Evolutionary conservation across 2,113 vertebrate genomes (phyloP).

Genomic region (Lepus europaeus): DNA sequence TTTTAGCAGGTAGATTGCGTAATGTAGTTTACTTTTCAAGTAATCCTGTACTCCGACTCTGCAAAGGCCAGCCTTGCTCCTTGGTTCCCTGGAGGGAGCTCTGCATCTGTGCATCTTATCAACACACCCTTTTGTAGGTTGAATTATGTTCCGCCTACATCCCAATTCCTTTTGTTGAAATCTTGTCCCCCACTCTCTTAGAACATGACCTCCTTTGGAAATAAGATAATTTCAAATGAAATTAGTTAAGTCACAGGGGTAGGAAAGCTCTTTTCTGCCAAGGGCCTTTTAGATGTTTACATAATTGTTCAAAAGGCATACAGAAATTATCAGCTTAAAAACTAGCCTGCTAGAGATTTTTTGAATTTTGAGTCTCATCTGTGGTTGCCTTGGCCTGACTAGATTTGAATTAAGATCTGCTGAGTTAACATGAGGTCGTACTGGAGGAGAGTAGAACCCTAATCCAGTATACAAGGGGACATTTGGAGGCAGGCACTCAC

Average conservation of each 20-base stretch:
- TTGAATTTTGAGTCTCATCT: no score
- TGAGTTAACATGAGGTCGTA: neutral
- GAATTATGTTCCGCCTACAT: no score
- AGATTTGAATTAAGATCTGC: no score
- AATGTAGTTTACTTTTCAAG: neutral
- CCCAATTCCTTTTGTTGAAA: neutral
- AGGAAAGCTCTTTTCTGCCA: no score
- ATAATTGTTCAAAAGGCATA: no score
- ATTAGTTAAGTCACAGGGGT: neutral
- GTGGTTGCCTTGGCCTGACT: no score
- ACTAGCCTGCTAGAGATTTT: no score
- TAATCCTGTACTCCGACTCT: neutral
- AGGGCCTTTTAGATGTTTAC: no score
- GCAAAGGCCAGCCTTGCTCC: neutral
- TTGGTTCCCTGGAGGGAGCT: neutral
- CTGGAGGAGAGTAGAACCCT: neutral
- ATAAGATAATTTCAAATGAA: neutral
- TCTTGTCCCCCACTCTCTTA: neutral
- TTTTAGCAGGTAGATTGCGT: neutral
- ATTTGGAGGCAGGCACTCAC: rapidly evolving
- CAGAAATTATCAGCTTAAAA: no score
- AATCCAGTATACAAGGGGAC: neutral
- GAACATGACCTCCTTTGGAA: neutral
- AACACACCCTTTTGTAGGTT: neutral
- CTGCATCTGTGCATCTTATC: neutral